These are phyloP conservation scores for Notothenia coriiceps DNA, from an alignment of 2,113 vertebrate genomes.

Conservation along the genomic window DNA sequence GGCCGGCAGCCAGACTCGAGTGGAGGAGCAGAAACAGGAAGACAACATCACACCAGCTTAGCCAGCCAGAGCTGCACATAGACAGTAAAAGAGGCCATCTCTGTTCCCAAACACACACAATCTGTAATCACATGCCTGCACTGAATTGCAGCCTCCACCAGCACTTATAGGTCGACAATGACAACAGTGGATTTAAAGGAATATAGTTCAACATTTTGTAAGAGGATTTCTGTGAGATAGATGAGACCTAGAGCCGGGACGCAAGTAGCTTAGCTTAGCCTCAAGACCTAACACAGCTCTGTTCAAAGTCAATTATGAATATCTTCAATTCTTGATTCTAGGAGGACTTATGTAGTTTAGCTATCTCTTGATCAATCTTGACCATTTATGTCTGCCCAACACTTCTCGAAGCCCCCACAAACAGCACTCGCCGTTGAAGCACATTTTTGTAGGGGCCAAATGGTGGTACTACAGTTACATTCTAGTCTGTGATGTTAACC, in stretches of 20 bases:
- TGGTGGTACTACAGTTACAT: no score
- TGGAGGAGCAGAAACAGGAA: slow-evolving; percentile 68
- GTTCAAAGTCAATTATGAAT: neutral
- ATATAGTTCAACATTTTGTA: neutral
- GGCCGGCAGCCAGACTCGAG: slow-evolving; percentile 57
- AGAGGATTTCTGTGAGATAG: neutral
- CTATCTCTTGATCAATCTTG: neutral
- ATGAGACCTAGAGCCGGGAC: no score
- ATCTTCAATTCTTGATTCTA: neutral
- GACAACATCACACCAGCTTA: slow-evolving; percentile 66
- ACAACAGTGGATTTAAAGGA: neutral
- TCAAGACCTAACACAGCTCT: neutral
- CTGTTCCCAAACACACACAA: slow-evolving; percentile 66
- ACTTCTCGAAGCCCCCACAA: no score
- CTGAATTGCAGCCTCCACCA: slow-evolving; percentile 24
- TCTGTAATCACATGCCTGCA: slow-evolving; percentile 54
- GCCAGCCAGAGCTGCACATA: slow-evolving; percentile 61
- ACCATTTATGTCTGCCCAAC: no score
- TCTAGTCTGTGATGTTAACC: no score
- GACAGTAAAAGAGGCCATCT: slow-evolving; percentile 49
- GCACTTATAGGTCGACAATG: slow-evolving; percentile 7
- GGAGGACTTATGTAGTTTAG: neutral
- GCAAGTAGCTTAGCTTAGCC: neutral
- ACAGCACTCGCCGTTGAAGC: no score
- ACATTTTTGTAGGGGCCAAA: no score